Percentiles rank a stretch among this genome's conserved stretches.
These are phyloP conservation scores for Tricholauxania praeusta DNA, from an alignment of 2,888 invertebrate genomes.

Conservation along the genomic window DNA sequence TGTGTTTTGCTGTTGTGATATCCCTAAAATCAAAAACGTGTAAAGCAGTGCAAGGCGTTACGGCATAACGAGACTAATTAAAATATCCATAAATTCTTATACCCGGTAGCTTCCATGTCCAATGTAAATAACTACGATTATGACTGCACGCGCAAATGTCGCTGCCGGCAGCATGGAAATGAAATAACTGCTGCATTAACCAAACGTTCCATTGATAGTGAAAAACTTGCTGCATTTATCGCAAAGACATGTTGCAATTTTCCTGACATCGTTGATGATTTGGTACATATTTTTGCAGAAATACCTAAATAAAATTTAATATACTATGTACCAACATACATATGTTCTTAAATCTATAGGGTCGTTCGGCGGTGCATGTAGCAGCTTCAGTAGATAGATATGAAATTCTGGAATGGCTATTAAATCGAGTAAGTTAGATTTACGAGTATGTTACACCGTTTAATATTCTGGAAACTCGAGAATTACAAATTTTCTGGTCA, in stretches of 20 bases:
- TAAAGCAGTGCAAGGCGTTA: too few species aligned
- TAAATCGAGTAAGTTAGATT: constrained; percentile 69
- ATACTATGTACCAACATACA: too few species aligned
- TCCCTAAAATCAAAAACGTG: too few species aligned
- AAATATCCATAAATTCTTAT: too few species aligned
- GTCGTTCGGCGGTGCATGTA: constrained; percentile 83
- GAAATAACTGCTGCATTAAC: constrained; percentile 75
- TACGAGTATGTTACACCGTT: constrained; percentile 7
- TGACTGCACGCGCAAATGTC: constrained; percentile 73
- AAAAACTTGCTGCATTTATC: constrained; percentile 72
- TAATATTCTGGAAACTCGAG: too few species aligned
- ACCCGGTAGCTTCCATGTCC: constrained; percentile 28
- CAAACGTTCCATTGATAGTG: constrained; percentile 73
- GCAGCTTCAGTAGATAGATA: constrained; percentile 81
- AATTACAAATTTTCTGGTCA: too few species aligned
- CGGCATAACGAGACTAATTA: too few species aligned
- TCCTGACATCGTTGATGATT: constrained; percentile 71
- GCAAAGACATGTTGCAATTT: constrained; percentile 74
- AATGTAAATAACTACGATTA: constrained; percentile 60
- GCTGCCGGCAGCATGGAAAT: constrained; percentile 68
- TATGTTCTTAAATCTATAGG: constrained; percentile 66
- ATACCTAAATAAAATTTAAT: too few species aligned
- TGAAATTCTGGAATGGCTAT: constrained; percentile 79
- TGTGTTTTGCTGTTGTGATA: too few species aligned
- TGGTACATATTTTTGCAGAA: constrained; percentile 65